Evolutionary conservation across 2,797 vertebrate species (phyloP).

Genomic region (Karalla daura): DNA sequence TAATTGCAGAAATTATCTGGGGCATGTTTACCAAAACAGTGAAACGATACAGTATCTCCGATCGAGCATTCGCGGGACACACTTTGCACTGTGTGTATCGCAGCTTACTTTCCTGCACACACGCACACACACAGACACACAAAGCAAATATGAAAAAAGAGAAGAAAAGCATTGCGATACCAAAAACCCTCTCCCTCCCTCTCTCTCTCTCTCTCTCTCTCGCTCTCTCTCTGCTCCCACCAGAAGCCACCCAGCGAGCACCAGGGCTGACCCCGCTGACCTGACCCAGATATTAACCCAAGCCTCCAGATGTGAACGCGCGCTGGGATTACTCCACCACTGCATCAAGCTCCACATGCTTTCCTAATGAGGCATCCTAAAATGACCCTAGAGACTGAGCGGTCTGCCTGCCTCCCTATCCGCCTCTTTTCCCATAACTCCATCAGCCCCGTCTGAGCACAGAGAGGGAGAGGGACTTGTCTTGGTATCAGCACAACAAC

Average conservation of each 20-base stretch:
- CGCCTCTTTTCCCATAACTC: conserved; percentile 47
- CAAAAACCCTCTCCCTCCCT: too few relatives aligned
- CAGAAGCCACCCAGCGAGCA: conserved; percentile 75
- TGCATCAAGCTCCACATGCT: conserved; percentile 80
- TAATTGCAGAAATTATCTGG: conserved; percentile 42
- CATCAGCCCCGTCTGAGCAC: conserved; percentile 21
- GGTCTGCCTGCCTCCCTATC: conserved; percentile 50
- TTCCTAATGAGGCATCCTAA: conserved; percentile 80
- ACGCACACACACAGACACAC: background rate
- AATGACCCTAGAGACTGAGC: conserved; percentile 75
- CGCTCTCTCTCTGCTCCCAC: conserved; percentile 48
- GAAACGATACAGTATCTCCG: conserved; percentile 23
- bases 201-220: conserved; percentile 24
- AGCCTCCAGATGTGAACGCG: conserved; percentile 85
- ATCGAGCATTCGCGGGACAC: conserved; percentile 17
- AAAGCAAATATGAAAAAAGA: conserved; percentile 11
- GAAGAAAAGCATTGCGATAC: conserved; percentile 28
- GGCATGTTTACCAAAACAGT: conserved; percentile 33
- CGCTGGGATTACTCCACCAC: conserved; percentile 81
- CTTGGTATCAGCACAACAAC: conserved; percentile 13
- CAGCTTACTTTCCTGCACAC: conserved; percentile 20
- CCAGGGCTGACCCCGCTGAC: conserved; percentile 75
- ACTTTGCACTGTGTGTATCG: conserved; percentile 37
- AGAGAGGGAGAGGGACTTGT: too few relatives aligned
- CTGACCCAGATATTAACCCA: conserved; percentile 86